Base-by-base conservation (phyloP, 1,140 invertebrate genomes). In the Pygmarrhopalites habei region DNA sequence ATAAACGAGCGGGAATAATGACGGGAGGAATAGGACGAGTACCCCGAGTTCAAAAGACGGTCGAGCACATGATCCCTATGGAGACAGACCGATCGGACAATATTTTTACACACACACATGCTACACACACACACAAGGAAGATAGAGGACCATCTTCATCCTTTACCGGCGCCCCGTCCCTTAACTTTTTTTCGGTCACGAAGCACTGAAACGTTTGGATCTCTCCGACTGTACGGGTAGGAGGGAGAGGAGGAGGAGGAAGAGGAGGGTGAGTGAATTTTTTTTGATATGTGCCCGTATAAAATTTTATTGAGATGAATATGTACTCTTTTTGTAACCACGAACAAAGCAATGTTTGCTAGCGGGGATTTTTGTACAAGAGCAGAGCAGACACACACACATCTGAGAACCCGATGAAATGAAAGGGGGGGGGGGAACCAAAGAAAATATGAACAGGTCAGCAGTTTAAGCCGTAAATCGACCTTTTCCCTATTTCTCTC, bases 401-500 rank as follows among this genome's bases (percentile, higher is more conserved):
- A n/a, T n/a, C n/a, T n/a, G n/a, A n/a, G n/a, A n/a, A 57, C 25
- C 41, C 4, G 15, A 57, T 39, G 55, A 57, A 29, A 57, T 55
- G 21, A 25, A 14, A 55, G 19, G 29, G 29, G 17, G 30, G 19
- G 58, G 15, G n/a, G n/a, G n/a, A n/a, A n/a, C n/a, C n/a, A 19
- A 59, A 35, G 14, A 35, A 59, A 59, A 59, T 59, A 59, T 59
- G 58, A 59, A 47, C 58, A 59, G 58, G 58, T 59, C 58, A 59
- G 58, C 58, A 59, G 44, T 47, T 59, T 59, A 59, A 47, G 41
- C 58, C 41, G 41, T 59, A 59, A 59, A 59, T 59, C 55, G 55
- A 35, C 39, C 32, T 58, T 44, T 30, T 41, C 14, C n/a, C n/a
- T n/a, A n/a, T n/a, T n/a, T n/a, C n/a, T n/a, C n/a, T n/a, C n/a